These are phyloP conservation scores for Vesta saturnalis DNA, from an alignment of 2,888 invertebrate genomes.

Conservation along the genomic window DNA sequence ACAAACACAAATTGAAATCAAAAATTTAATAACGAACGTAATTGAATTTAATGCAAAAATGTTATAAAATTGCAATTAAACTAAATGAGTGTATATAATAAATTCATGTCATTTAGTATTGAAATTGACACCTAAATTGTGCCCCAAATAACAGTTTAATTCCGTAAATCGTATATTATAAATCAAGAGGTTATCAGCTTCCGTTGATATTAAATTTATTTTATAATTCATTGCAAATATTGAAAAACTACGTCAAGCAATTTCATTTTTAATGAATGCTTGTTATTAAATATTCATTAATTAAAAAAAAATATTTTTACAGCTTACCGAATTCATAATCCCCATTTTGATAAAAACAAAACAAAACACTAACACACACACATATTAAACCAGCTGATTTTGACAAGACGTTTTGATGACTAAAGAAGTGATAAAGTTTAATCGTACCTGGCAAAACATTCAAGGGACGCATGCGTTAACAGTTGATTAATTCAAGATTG, in stretches of 20 bases:
- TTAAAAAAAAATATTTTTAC: not conserved
- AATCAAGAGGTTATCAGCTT: not conserved
- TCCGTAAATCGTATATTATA: not conserved
- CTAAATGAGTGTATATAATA: too few relatives aligned
- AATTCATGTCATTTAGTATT: constrained; percentile 19
- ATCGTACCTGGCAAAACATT: constrained; percentile 12
- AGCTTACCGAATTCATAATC: not conserved
- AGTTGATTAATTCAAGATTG: constrained; percentile 27
- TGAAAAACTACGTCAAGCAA: not conserved
- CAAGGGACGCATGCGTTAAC: constrained; percentile 26
- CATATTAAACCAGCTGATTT: constrained; percentile 17
- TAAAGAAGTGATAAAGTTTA: constrained; percentile 11
- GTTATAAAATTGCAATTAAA: too few relatives aligned
- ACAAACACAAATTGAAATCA: too few relatives aligned
- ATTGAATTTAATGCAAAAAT: too few relatives aligned
- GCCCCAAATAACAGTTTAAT: constrained; percentile 14
- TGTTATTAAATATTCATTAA: too few relatives aligned
- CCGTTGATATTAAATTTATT: not conserved
- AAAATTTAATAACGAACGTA: too few relatives aligned
- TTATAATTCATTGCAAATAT: not conserved
- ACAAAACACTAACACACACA: not conserved
- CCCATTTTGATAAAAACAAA: not conserved
- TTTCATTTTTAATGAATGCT: too few relatives aligned
- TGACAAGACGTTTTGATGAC: constrained; percentile 17
- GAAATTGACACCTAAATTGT: constrained; percentile 19